Evolutionary conservation across 2,113 vertebrate species (phyloP), one percentile per base, ranked within the genome.

Genomic region (Corythornis madagascariensis): DNA sequence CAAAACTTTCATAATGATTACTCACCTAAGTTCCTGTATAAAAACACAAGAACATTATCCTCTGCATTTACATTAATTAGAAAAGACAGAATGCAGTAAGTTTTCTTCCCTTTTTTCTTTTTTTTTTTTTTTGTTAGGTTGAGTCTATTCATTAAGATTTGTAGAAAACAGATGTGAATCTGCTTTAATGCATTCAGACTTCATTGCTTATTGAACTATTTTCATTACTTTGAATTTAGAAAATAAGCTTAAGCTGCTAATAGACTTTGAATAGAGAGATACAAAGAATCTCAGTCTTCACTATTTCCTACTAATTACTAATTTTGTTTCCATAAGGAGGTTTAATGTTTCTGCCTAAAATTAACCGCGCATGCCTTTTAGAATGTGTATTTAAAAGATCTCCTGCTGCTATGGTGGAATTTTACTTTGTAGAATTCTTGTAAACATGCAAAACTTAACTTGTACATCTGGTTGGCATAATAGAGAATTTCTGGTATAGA

Each of bases 361-460:
- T 94, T 92, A 94, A 88, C 72, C 1, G 6, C 33, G 48, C 76
- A 52, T 94, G 65, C 67, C 64, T 96, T 93, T 89, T 48, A 91
- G 83, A 88, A 94, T 95, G 93, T 69, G 79, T 90, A 66, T 85
- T 97, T 87, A 96, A 96, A 95, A 80, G 52, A 92, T 25, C 40
- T 91, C 79, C 85, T 93, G 71, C 76, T 93, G 71, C 55, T 82
- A 47, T 7, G 4, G 80, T 69, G 86, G 81, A 83, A 89, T 77
- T 94, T 90, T 86, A 59, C 74, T 78, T 86, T 82, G 80, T 72
- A 79, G 53, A 89, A 82, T 87, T 96, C 87, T 74, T 95, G 52
- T 94, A 94, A 95, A 89, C 83, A 92, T 57, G 47, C 26, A 88
- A 89, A 92, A 89, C 75, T 78, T 88, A 86, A 90, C 84, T 63